Evolutionary conservation across 2,888 invertebrate genomes (phyloP).

Genomic region (Tiphia femorata): DNA sequence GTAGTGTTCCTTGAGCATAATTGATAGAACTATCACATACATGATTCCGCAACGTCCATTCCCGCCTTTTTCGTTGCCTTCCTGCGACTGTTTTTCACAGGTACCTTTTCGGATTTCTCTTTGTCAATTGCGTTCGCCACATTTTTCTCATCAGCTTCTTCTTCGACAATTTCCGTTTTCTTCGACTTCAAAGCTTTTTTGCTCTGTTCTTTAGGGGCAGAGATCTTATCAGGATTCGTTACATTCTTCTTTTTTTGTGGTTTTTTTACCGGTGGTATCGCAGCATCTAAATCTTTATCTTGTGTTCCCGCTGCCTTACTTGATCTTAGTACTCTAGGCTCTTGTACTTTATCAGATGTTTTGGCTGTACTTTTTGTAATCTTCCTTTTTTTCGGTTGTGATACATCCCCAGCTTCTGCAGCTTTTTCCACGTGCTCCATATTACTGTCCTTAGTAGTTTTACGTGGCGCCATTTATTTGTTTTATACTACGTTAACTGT

Average conservation of each 20-base stretch:
- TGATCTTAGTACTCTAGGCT: background rate
- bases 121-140: no score
- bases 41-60: background rate
- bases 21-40: no score
- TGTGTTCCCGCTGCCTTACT: background rate
- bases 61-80: background rate
- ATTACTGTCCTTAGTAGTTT: background rate
- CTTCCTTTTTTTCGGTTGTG: background rate
- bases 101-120: no score
- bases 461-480: background rate
- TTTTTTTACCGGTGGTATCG: background rate
- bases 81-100: background rate
- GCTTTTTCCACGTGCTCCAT: background rate
- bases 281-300: background rate
- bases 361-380: background rate
- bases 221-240: background rate
- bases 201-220: background rate
- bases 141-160: background rate
- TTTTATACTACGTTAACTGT: background rate
- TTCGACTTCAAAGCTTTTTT: background rate
- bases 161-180: background rate
- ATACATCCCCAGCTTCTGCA: background rate
- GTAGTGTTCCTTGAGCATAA: no score
- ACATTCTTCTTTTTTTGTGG: background rate
- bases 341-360: background rate